These are phyloP conservation scores for Caenorhabditis remanei DNA, from an alignment of 1,140 invertebrate genomes.

Conservation along the genomic window DNA sequence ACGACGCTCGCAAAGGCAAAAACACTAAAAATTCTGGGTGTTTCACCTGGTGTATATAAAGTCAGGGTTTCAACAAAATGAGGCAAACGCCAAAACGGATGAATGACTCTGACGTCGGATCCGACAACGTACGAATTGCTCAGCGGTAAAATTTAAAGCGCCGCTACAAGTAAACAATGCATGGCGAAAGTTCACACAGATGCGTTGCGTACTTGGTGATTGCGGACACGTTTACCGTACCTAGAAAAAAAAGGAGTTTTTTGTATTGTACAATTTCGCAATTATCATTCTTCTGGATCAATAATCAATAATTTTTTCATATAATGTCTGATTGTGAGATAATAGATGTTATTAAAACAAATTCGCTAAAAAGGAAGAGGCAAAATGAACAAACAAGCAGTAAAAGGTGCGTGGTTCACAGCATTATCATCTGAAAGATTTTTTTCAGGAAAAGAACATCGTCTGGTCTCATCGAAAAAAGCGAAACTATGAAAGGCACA, in stretches of 20 bases:
- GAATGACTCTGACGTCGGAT: too few relatives aligned
- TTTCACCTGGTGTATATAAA: too few relatives aligned
- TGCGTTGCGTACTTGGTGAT: not conserved
- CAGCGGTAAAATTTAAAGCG: not conserved
- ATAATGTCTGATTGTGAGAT: conserved; percentile 35
- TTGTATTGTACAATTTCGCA: not conserved
- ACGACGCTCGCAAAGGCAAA: too few relatives aligned
- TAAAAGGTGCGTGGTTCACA: not conserved
- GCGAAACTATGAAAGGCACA: conserved; percentile 26
- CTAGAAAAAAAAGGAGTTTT: not conserved
- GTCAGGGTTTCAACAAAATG: too few relatives aligned
- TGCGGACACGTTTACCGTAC: conserved; percentile 21
- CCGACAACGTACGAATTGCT: not conserved
- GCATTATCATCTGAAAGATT: not conserved
- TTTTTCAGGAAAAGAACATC: conserved; percentile 23
- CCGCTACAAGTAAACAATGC: not conserved
- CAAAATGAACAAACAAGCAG: too few relatives aligned
- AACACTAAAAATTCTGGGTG: too few relatives aligned
- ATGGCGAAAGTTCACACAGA: not conserved
- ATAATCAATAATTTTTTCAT: not conserved
- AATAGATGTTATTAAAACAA: not conserved
- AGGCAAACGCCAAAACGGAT: too few relatives aligned
- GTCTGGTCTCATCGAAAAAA: conserved; percentile 24
- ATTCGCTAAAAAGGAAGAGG: not conserved
- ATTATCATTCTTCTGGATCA: not conserved